Base-by-base conservation (phyloP, 2,113 vertebrate genomes). In the Chaenogobius annularis region DNA sequence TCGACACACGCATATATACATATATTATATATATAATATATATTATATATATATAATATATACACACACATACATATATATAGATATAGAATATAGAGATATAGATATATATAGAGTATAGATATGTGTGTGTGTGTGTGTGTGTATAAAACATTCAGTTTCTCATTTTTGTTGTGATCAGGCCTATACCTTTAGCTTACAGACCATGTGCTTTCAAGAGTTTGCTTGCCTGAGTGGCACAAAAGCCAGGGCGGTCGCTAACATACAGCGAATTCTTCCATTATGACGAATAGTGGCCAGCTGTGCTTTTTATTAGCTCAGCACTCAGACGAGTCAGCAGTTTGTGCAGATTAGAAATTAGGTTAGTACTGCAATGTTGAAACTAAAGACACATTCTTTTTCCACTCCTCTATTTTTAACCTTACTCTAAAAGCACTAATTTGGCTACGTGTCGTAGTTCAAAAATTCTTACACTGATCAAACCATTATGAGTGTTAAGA, bases 161-260 rank as follows among this genome's bases (percentile, higher is more conserved):
- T 48, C 15, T 48, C 15, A 48, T 48, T 17, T 48, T 13, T 50
- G 17, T 17, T 17, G 47, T 4, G 15, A 48, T 17, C 47, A 48
- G 17, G 47, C 47, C 46, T 15, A 48, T 5, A 48, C 47, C 15
- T 50, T 50, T 50, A 50, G 47, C 47, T 17, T 50, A 7, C 15
- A 50, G 47, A 68, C 69, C 78, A 13, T 46, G 66, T 50, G 54
- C 43, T 31, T 59, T 54, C 17, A 74, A 78, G 66, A 48, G 56
- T 31, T 31, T 31, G 26, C 26, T 31, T 31, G 26, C 1, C 26
- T 31, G 26, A 52, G 17, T 52, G 17, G 64, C 50, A 80, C 44
- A 68, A 52, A 52, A 17, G 7, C 48, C 26, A 31, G 26, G 26
- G 26, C 26, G 26, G 26, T 4, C 26, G 4, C 2, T 31, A 52